Percentiles rank a stretch among this genome's conserved stretches.
Conservation (phyloP, 2,797 vertebrate species). For the Yasuhikotakia modesta region DNA sequence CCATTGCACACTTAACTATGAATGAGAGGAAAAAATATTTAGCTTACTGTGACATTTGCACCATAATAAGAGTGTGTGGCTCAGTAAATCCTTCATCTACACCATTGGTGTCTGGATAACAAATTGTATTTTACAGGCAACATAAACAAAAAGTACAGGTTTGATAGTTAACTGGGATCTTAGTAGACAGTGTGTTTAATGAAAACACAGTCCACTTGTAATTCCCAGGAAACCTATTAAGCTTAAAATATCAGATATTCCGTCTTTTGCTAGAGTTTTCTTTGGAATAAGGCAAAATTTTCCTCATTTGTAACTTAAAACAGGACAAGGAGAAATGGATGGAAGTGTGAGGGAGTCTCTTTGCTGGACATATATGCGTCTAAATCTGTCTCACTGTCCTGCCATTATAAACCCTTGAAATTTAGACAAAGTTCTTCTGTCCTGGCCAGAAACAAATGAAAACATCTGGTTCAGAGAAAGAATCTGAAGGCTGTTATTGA, state of each 20-base stretch:
- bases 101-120: background rate
- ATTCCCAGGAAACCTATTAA: slow-evolving; percentile 29
- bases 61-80: too few relatives aligned
- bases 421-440: background rate
- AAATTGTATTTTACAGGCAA: background rate
- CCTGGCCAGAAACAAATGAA: slow-evolving; percentile 9
- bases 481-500: slow-evolving; percentile 1
- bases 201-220: slow-evolving; percentile 8
- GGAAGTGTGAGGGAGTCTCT: background rate
- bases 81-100: background rate
- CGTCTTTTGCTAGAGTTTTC: background rate
- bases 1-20: background rate
- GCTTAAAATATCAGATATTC: slow-evolving; percentile 18
- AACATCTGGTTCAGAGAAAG: background rate
- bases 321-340: background rate
- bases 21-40: background rate
- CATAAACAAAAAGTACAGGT: background rate
- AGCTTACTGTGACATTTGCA: background rate
- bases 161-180: background rate
- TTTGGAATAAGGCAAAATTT: slow-evolving; percentile 1
- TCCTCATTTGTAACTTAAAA: slow-evolving; percentile 5
- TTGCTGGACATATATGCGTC: too few relatives aligned
- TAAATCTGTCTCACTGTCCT: background rate
- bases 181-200: background rate
- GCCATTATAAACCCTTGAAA: background rate